Percentiles rank a stretch among this genome's conserved stretches.
These are phyloP conservation scores for Conopomorpha cramerella DNA, from an alignment of 1,140 invertebrate species.

Conservation along the genomic window DNA sequence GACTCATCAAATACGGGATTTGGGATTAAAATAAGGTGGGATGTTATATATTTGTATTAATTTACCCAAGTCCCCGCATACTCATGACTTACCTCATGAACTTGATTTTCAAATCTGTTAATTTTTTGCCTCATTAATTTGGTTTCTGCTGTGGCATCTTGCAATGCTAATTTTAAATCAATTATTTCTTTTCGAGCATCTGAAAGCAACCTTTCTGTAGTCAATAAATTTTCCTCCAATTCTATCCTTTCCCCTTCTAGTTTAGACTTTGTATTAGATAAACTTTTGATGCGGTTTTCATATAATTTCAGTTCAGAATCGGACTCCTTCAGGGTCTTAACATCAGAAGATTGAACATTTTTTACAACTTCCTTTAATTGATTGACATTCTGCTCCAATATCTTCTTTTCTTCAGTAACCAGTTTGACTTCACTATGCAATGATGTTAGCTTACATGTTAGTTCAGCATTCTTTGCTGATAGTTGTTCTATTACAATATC, in stretches of 20 bases:
- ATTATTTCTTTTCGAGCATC: slow-evolving; percentile 51
- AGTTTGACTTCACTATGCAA: slow-evolving; percentile 50
- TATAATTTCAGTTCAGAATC: slow-evolving; percentile 48
- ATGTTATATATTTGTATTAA: slow-evolving; percentile 1
- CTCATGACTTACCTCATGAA: slow-evolving; percentile 20
- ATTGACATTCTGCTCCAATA: slow-evolving; percentile 47
- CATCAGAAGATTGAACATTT: slow-evolving; percentile 33
- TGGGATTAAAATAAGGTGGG: too few species aligned
- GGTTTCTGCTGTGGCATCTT: slow-evolving; percentile 53
- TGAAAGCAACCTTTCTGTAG: slow-evolving; percentile 43
- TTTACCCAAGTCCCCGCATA: slow-evolving; percentile 2
- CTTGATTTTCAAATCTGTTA: slow-evolving; percentile 17
- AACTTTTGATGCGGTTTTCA: slow-evolving; percentile 43
- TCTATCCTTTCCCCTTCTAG: slow-evolving; percentile 32
- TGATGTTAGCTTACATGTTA: slow-evolving; percentile 40
- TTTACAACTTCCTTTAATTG: slow-evolving; percentile 52
- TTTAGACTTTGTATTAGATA: slow-evolving; percentile 33
- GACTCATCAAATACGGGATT: too few species aligned
- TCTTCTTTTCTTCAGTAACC: slow-evolving; percentile 39
- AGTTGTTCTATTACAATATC: slow-evolving; percentile 46
- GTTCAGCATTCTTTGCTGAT: slow-evolving; percentile 33
- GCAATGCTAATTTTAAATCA: slow-evolving; percentile 48
- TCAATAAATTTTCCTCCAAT: slow-evolving; percentile 32
- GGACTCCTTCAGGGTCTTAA: slow-evolving; percentile 22
- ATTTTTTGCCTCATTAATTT: slow-evolving; percentile 37